Percentiles rank a stretch among this genome's conserved stretches.
Conservation (phyloP, 2,797 vertebrate genomes). For the Myoxocephalus aenaeus region DNA sequence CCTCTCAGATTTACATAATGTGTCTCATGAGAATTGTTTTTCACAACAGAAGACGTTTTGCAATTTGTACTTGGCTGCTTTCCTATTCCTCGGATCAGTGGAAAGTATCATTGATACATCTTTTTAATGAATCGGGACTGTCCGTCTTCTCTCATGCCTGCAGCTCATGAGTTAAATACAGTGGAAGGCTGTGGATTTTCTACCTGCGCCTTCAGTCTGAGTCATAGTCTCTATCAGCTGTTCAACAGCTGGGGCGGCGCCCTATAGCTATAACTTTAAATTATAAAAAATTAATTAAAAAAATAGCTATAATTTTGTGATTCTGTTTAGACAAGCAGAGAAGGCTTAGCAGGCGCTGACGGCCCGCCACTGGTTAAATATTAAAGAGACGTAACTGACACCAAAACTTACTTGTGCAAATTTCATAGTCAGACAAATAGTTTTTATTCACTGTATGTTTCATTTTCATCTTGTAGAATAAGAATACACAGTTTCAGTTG, state of each 20-base stretch:
- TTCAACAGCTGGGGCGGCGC: no score
- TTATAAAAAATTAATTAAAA: no score
- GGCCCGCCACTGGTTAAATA: no score
- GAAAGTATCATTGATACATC: not conserved
- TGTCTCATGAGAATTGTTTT: not conserved
- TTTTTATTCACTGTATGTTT: not conserved
- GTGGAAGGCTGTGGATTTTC: no score
- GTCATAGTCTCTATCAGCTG: no score
- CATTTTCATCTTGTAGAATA: not conserved
- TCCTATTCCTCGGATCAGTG: not conserved
- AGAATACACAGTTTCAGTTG: not conserved
- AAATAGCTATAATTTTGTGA: no score
- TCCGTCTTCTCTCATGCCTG: not conserved
- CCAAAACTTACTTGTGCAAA: not conserved
- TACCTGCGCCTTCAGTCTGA: no score
- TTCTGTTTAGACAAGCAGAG: no score
- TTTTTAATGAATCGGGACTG: not conserved
- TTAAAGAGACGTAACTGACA: not conserved
- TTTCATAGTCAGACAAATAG: not conserved
- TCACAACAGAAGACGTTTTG: not conserved
- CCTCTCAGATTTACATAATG: slow-evolving; percentile 10
- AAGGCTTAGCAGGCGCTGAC: no score
- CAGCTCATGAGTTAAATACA: not conserved
- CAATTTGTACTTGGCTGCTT: not conserved
- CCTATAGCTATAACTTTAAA: no score